Evolutionary conservation across 2,888 invertebrate species (phyloP).

Genomic region (Pilophorus perplexus): DNA sequence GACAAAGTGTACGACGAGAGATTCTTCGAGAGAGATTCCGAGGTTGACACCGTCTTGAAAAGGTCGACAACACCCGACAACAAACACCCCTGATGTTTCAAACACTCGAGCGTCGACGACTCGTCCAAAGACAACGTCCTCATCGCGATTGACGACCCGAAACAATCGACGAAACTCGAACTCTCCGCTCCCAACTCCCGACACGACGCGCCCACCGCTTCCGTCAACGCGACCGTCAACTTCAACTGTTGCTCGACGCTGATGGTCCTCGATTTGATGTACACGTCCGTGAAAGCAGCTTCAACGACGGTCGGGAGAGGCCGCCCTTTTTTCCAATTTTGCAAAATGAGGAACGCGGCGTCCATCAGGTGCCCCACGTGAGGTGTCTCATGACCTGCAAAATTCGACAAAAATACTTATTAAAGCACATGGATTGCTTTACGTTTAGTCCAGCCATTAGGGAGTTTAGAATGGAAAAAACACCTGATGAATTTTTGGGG

Average conservation of each 20-base stretch:
- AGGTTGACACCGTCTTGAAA: slow-evolving; percentile 28
- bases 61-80: slow-evolving; percentile 27
- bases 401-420: slow-evolving; percentile 11
- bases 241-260: slow-evolving; percentile 52
- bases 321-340: slow-evolving; percentile 62
- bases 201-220: slow-evolving; percentile 17
- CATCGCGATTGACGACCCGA: not conserved
- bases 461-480: too few species aligned
- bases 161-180: slow-evolving; percentile 27
- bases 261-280: slow-evolving; percentile 59
- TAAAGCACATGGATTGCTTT: too few species aligned
- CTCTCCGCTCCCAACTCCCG: not conserved
- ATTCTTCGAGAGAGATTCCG: slow-evolving; percentile 1
- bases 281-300: slow-evolving; percentile 64
- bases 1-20: slow-evolving; percentile 25
- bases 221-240: slow-evolving; percentile 55
- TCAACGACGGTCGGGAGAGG: slow-evolving; percentile 58
- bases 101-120: slow-evolving; percentile 1
- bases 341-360: slow-evolving; percentile 62
- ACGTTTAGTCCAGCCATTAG: too few species aligned
- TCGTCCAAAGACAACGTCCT: slow-evolving; percentile 11
- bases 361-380: slow-evolving; percentile 65
- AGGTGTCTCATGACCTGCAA: slow-evolving; percentile 61
- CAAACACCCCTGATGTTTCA: slow-evolving; percentile 33
- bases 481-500: too few species aligned